Base-by-base conservation (phyloP, 2,888 invertebrate species). In the Sclerodermus sp. region DNA sequence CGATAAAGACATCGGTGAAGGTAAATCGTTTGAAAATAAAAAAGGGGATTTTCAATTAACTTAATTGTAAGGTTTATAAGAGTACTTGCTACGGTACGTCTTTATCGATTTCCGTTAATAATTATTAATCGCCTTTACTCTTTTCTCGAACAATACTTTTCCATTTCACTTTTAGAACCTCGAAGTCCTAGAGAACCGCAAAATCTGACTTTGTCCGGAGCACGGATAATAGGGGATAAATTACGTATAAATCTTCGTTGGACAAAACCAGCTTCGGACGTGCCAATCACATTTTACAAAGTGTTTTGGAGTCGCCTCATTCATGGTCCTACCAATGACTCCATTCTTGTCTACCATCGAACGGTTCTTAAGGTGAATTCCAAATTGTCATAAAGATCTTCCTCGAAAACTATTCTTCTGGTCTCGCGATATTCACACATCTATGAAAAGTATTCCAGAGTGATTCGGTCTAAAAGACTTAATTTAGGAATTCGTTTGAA, bases 261-360 rank as follows among this genome's bases (percentile, higher is more conserved):
- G 90, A 82, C 82, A 42, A 84, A 86, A 12, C 86, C 89, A 0
- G 80, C 81, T 37, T 89, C 89, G 0, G 89, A 90, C 71, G 76
- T 89, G 38, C 89, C 89, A 0, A 83, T 90, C 41, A 83, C 83
- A 51, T 82, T 82, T 61, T 90, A 90, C 73, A 88, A 88, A 68
- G 85, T 90, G 3, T 88, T 84, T 68, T 90, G 90, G 88, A 89
- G 89, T 55, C 79, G 86, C 42, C 81, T 88, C 23, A 82, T 89
- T 0, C 82, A 83, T 51, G 87, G 86, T 0, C 78, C 84, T 6
- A 80, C 81, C 10, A 82, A 83, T 1, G 84, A 86, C 70, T 86
- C 87, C 0, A 84, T 87, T 30, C 77, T 87, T 15, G 85, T 86
- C 8, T 82, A 84, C 59, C 85, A 85, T 68, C 81, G 85, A 64